Base-by-base conservation (phyloP, 2,113 vertebrate genomes). In the Dolichallabes microphthalmus region DNA sequence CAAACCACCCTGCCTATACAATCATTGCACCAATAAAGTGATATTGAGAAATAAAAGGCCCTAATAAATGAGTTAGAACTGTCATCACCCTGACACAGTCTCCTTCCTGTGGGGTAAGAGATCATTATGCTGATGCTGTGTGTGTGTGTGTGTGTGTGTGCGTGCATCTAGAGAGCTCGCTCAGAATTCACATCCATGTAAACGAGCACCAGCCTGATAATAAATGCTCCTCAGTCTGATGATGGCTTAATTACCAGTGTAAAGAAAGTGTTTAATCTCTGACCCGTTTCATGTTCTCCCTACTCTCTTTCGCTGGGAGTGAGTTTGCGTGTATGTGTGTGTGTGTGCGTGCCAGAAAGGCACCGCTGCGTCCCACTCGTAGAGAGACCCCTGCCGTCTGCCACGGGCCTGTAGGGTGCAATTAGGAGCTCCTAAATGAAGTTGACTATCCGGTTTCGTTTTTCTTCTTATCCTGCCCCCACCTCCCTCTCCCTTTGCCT, bases 181-280 rank as follows among this genome's bases (percentile, higher is more conserved):
- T 82, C 87, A 81, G 76, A 85, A 87, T 89, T 86, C 87, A 86
- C 83, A 87, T 86, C 83, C 84, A 87, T 85, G 80, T 83, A 73
- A 74, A 80, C 85, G 76, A 84, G 89, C 78, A 69, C 74, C 57
- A 39, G 79, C 68, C 85, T 85, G 85, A 84, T 87, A 85, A 87
- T 86, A 91, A 88, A 89, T 73, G 81, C 83, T 88, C 88, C 53
- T 77, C 80, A 87, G 84, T 81, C 83, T 85, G 89, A 90, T 86
- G 84, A 86, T 80, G 84, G 85, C 86, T 87, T 86, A 86, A 89
- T 90, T 83, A 91, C 83, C 88, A 88, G 86, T 75, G 88, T 88
- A 89, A 88, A 89, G 88, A 88, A 86, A 88, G 87, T 86, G 88
- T 89, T 90, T 89, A 89, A 90, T 90, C 88, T 88, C 89, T 89